Conservation (phyloP, 2,888 invertebrate genomes). For the Ferdinandea cuprea region DNA sequence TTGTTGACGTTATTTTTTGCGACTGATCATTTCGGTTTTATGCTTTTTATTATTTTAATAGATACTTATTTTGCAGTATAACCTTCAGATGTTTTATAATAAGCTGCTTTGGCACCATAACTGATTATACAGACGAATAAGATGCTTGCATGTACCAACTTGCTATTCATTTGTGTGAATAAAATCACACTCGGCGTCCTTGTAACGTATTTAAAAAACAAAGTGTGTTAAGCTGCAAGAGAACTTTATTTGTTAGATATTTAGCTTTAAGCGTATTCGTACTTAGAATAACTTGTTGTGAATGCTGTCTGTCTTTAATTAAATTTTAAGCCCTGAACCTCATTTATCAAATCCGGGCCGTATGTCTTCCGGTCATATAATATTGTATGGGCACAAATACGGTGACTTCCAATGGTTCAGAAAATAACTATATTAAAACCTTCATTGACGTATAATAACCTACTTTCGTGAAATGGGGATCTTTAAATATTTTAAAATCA, state of each 20-base stretch:
- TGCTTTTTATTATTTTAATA: background rate
- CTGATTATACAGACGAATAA: background rate
- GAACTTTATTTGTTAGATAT: background rate
- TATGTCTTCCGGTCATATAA: too few relatives aligned
- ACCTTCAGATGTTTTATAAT: background rate
- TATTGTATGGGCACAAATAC: too few relatives aligned
- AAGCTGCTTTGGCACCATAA: background rate
- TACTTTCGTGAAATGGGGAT: too few relatives aligned
- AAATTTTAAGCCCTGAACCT: too few relatives aligned
- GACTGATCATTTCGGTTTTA: background rate
- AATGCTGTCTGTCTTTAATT: too few relatives aligned
- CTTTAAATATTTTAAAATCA: too few relatives aligned
- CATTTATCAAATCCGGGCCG: too few relatives aligned
- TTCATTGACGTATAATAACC: too few relatives aligned
- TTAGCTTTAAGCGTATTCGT: too few relatives aligned
- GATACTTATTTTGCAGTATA: background rate
- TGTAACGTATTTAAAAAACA: background rate
- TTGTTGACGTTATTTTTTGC: slow-evolving; percentile 1
- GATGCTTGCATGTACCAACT: background rate
- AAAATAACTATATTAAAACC: too few relatives aligned
- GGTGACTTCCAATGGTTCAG: too few relatives aligned
- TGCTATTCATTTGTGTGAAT: background rate
- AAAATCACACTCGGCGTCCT: background rate
- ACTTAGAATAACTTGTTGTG: too few relatives aligned
- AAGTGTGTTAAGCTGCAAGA: background rate